phyloP scores from a whole-genome alignment of 2,888 invertebrate genomes.

The Lasioglossum leucozonium region DNA sequence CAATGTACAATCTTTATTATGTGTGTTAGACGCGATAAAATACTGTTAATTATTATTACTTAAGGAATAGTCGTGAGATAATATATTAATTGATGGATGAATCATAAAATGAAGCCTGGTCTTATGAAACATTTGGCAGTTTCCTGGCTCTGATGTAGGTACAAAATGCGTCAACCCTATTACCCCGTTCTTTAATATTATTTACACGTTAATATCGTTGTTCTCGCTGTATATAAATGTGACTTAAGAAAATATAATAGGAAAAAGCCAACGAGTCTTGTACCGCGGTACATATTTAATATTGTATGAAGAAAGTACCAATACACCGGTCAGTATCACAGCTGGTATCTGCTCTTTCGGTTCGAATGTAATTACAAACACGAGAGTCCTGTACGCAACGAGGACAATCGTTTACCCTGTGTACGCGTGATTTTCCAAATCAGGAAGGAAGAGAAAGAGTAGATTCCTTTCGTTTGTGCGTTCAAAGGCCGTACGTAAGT shows the following conservation, averaged over 20 bases:
- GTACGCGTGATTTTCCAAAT: constrained; percentile 61
- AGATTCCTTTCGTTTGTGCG: constrained; percentile 28
- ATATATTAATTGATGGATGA: constrained; percentile 53
- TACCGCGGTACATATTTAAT: constrained; percentile 39
- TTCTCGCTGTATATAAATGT: constrained; percentile 32
- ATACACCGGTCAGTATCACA: constrained; percentile 83
- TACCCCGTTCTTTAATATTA: constrained; percentile 58
- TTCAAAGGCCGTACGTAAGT: constrained; percentile 20
- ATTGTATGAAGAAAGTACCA: constrained; percentile 71
- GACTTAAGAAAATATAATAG: constrained; percentile 36
- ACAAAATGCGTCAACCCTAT: constrained; percentile 64
- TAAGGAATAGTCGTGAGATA: constrained; percentile 46
- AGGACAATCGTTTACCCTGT: constrained; percentile 42
- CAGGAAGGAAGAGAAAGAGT: constrained; percentile 67
- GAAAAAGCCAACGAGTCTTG: constrained; percentile 39
- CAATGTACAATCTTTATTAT: constrained; percentile 73
- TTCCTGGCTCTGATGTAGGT: constrained; percentile 50
- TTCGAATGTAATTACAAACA: constrained; percentile 68
- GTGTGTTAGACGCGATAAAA: constrained; percentile 62
- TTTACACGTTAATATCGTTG: constrained; percentile 42
- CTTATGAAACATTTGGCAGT: constrained; percentile 54
- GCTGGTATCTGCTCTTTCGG: constrained; percentile 79
- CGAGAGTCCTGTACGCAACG: constrained; percentile 38
- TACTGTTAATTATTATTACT: constrained; percentile 63
- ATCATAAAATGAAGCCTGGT: constrained; percentile 40